Conservation (phyloP, 1,140 invertebrate genomes). For the Papilio machaon region DNA sequence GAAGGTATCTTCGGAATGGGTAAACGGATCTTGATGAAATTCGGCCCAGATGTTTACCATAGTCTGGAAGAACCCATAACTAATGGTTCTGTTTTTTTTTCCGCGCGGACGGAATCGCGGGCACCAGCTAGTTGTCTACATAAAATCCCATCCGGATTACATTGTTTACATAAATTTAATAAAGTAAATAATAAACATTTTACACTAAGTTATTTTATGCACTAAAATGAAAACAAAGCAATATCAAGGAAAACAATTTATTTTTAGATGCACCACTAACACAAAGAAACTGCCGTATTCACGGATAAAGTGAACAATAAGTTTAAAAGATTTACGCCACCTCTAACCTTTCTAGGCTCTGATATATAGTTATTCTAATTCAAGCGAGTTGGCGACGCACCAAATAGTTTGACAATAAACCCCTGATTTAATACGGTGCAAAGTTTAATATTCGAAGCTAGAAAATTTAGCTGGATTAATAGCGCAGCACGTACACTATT, state of each 20-base stretch:
- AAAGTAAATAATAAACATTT: too few species aligned
- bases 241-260: constrained; percentile 13
- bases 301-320: constrained; percentile 11
- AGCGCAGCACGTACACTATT: background rate
- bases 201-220: too few species aligned
- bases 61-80: too few species aligned
- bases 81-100: too few species aligned
- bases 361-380: constrained; percentile 36
- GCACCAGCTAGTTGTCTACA: too few species aligned
- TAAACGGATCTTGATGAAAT: too few species aligned
- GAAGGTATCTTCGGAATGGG: too few species aligned
- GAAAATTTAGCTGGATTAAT: constrained; percentile 27
- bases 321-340: constrained; percentile 31
- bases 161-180: too few species aligned
- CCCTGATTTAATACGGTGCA: constrained; percentile 33
- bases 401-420: constrained; percentile 35
- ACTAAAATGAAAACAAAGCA: constrained; percentile 1
- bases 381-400: constrained; percentile 25
- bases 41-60: too few species aligned
- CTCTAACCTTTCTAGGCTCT: constrained; percentile 19
- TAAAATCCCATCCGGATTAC: too few species aligned
- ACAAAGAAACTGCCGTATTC: constrained; percentile 4
- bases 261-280: constrained; percentile 4
- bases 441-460: constrained; percentile 29
- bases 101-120: too few species aligned